Percentiles rank a stretch among this genome's conserved stretches.
These are phyloP conservation scores for Philotrypesis tridentata DNA, from an alignment of 1,140 invertebrate genomes.

Conservation along the genomic window DNA sequence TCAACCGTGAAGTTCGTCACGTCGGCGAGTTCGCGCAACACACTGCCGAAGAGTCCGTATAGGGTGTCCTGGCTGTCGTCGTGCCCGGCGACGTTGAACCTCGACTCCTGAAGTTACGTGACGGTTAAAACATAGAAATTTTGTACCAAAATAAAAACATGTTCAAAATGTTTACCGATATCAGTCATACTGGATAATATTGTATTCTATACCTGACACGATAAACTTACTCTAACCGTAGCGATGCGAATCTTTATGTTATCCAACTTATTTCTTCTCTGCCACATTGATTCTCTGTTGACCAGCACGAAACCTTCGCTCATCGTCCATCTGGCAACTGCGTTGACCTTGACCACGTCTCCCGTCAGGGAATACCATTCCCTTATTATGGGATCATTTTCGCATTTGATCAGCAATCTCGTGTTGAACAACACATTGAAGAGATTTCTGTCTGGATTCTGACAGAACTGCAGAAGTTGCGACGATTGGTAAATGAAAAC, in stretches of 20 bases:
- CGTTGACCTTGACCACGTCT: not conserved
- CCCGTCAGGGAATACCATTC: conserved; percentile 26
- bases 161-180: too few species aligned
- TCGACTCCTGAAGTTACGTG: too few species aligned
- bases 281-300: not conserved
- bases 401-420: conserved; percentile 26
- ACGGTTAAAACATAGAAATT: too few species aligned
- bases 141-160: too few species aligned
- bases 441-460: conserved; percentile 4
- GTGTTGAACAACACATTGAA: conserved; percentile 35
- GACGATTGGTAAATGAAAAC: conserved; percentile 3
- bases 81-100: not conserved
- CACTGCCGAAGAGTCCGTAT: conserved; percentile 23
- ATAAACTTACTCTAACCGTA: conserved; percentile 32
- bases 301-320: not conserved
- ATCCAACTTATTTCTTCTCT: conserved; percentile 1
- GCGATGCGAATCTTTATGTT: conserved; percentile 4
- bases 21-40: not conserved
- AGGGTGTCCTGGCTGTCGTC: not conserved
- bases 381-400: conserved; percentile 9
- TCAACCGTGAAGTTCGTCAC: conserved; percentile 8
- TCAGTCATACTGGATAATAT: too few species aligned
- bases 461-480: conserved; percentile 27
- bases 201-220: too few species aligned
- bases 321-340: not conserved